phyloP scores from a whole-genome alignment of 2,797 vertebrate genomes.

The Pachyuromys duprasi region DNA sequence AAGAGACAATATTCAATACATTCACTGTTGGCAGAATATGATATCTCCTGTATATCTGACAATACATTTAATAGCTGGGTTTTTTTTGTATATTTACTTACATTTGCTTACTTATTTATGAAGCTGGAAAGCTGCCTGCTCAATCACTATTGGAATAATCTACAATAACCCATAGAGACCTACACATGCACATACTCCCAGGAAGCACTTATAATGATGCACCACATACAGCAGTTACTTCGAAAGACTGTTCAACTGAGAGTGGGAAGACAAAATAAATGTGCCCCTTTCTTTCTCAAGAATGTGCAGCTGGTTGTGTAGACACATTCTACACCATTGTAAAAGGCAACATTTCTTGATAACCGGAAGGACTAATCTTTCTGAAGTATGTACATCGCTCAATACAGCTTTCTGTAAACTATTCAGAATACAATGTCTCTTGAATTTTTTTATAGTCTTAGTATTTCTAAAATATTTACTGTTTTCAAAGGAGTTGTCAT shows the following conservation, averaged over 20 bases:
- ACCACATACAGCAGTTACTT: not conserved
- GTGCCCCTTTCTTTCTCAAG: not conserved
- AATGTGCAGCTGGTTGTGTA: not conserved
- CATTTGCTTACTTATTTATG: not conserved
- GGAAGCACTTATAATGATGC: not conserved
- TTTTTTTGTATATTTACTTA: not conserved
- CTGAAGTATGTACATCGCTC: not conserved
- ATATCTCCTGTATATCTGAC: conserved; percentile 36
- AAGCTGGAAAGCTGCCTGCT: not conserved
- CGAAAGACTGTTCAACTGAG: not conserved
- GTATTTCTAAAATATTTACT: not conserved
- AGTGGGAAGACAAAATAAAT: not conserved
- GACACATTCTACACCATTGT: not conserved
- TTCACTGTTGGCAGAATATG: conserved; percentile 43
- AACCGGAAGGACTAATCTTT: not conserved
- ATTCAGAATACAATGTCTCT: not conserved
- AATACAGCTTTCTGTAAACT: not conserved
- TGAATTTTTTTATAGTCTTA: conserved; percentile 32
- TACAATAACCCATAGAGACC: not conserved
- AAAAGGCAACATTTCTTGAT: not conserved
- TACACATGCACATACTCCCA: not conserved
- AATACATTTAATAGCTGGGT: conserved; percentile 11
- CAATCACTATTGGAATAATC: conserved; percentile 14
- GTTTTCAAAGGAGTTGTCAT: conserved; percentile 57
- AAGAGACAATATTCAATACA: not conserved